Evolutionary conservation across 2,797 vertebrate genomes (phyloP), one percentile per base, ranked within the genome.

Genomic region (Dallia pectoralis): DNA sequence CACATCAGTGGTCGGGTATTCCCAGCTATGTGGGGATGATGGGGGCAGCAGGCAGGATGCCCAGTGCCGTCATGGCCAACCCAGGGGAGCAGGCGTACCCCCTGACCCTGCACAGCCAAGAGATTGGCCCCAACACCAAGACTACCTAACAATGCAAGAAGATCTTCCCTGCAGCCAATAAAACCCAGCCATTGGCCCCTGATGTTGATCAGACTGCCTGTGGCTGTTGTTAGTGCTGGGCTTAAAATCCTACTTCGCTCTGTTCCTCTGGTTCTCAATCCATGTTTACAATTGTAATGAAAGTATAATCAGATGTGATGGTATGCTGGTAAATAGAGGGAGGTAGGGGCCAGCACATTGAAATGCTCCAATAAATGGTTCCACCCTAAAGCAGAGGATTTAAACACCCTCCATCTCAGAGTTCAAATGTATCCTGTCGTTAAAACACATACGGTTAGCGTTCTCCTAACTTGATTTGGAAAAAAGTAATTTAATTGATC

Each of bases 71-170:
- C 11, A 81, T 93, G 48, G 84, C 88, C 80, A 89, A 84, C 73
- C 78, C 79, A 53, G 89, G 90, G 79, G 75, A 93, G 77, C 93
- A 88, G 56, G 59, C 88, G 73, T 94, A 93, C 82, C 93, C 95
- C 0, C 72, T 85, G 81, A 85, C 87, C 5, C 81, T 92, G 81
- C 88, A 83, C 85, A 92, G 88, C 2, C 87, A 95, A 0, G 80
- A 91, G 5, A 87, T 85, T 47, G 74, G 84, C 48, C 81, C 92
- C 1, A 91, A 95, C 59, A 91, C 94, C 75, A 92, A 92, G 77
- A 93, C 94, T 92, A 93, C 88, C 12, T 96, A 91, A 93, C 49
- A 47, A 70, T 59, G n/a, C 69, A 53, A 70, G 25, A 36, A 30
- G 64, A 53, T n/a, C 25, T 32, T 61, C 48, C 19, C 25, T 59